Base-by-base conservation (phyloP, 2,797 vertebrate genomes). In the Spinibarbus caldwelli region DNA sequence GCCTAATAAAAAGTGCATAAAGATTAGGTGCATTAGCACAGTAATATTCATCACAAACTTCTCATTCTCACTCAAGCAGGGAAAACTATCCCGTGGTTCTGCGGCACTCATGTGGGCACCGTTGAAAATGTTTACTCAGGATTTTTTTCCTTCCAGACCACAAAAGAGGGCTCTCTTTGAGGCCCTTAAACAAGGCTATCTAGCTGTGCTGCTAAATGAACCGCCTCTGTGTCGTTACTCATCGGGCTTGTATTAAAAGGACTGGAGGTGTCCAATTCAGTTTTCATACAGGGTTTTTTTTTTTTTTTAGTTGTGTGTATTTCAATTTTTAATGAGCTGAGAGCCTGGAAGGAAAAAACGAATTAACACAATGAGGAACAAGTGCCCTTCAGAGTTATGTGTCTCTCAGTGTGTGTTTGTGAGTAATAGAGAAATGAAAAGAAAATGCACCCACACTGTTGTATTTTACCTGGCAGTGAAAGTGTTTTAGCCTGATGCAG, bases 311-410 rank as follows among this genome's bases (percentile, higher is more conserved):
- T 87, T 90, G 88, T 90, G 84, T 92, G 80, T 87, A 85, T 92
- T 93, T 92, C 86, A 87, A 87, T 91, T 90, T 93, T 91, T 92
- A 92, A 94, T 92, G 89, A 93, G 89, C 86, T 78, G 86, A 89
- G 90, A 80, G 85, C 87, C 89, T 83, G 64, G 81, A 83, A 89
- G 87, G 89, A 85, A 87, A 85, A 76, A 91, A 87, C 86, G 47
- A 92, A 91, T 89, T 87, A 88, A 87, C 85, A 87, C 87, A 82
- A 86, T 82, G 88, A 92, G 90, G 85, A 90, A 54, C 81, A 89
- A 88, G 84, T 89, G 86, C 90, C 90, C 89, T 92, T 92, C 79
- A 90, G 64, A 80, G 64, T 82, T 67, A 2, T 71, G 68, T 66
- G 41, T 76, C 70, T 71, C 75, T 23, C 49, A 17, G 45, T 26